Conservation (phyloP, 2,888 invertebrate genomes). For the Onthophagus sagittarius region DNA sequence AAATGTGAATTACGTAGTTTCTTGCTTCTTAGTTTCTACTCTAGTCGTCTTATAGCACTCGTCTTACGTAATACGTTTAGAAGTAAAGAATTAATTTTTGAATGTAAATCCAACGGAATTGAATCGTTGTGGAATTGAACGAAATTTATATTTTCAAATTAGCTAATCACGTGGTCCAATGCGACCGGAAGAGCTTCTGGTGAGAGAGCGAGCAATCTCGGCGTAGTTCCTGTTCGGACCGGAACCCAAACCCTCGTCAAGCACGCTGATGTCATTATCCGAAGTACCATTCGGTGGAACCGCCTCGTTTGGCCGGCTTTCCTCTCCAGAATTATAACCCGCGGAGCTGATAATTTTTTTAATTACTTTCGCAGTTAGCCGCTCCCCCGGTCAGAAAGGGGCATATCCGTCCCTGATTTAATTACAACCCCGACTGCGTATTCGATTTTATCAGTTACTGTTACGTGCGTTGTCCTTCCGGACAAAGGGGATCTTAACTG, state of each 20-base stretch:
- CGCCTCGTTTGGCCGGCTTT: not conserved
- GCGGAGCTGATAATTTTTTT: not conserved
- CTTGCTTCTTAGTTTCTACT: not conserved
- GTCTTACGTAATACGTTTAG: too few relatives aligned
- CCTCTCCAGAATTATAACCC: not conserved
- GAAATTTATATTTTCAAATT: not conserved
- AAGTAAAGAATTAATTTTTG: not conserved
- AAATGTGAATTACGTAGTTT: not conserved
- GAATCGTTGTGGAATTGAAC: not conserved
- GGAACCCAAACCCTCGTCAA: not conserved
- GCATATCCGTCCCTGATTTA: not conserved
- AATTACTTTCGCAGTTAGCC: not conserved
- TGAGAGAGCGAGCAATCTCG: not conserved
- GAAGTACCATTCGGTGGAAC: not conserved
- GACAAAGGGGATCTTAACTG: not conserved
- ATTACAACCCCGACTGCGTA: not conserved
- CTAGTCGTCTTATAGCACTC: not conserved
- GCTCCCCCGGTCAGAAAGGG: not conserved
- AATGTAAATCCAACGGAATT: not conserved
- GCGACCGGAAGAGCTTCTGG: not conserved
- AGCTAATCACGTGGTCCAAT: not conserved
- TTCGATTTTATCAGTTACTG: not conserved
- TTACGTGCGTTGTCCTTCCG: not conserved
- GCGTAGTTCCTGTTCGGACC: not conserved
- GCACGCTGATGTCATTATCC: not conserved